Evolutionary conservation across 1,140 invertebrate species (phyloP).

Genomic region (Hyposmocoma kahamanoa): DNA sequence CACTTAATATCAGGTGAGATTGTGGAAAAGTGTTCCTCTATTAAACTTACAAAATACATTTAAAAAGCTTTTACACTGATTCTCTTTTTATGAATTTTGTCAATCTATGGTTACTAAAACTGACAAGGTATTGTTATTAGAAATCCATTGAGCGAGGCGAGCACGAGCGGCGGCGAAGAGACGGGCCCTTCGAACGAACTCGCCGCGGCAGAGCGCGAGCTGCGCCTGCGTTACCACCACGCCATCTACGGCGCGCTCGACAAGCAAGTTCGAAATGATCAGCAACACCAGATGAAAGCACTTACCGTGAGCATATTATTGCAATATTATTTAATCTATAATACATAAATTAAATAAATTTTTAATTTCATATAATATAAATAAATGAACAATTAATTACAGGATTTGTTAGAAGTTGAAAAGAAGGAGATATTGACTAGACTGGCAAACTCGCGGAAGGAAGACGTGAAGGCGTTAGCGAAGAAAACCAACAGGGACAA

Average conservation of each 20-base stretch:
- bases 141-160: conserved; percentile 37
- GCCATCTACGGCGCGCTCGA: conserved; percentile 83
- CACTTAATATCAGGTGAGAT: no score
- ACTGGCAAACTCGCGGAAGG: conserved; percentile 85
- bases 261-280: conserved; percentile 85
- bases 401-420: conserved; percentile 82
- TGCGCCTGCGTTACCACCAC: conserved; percentile 90
- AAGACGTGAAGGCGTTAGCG: conserved; percentile 86
- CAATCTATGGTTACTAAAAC: no score
- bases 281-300: conserved; percentile 85
- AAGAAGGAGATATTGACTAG: conserved; percentile 89
- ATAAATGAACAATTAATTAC: no score
- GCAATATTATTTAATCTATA: neutral
- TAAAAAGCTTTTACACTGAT: no score
- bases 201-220: conserved; percentile 83
- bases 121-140: no score
- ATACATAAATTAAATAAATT: no score
- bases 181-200: conserved; percentile 77
- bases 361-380: no score
- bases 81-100: no score
- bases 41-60: no score
- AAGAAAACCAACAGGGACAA: conserved; percentile 79
- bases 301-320: conserved; percentile 26
- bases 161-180: conserved; percentile 60
- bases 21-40: no score